Conservation (phyloP, 2,113 vertebrate genomes). For the Chunga burmeisteri region DNA sequence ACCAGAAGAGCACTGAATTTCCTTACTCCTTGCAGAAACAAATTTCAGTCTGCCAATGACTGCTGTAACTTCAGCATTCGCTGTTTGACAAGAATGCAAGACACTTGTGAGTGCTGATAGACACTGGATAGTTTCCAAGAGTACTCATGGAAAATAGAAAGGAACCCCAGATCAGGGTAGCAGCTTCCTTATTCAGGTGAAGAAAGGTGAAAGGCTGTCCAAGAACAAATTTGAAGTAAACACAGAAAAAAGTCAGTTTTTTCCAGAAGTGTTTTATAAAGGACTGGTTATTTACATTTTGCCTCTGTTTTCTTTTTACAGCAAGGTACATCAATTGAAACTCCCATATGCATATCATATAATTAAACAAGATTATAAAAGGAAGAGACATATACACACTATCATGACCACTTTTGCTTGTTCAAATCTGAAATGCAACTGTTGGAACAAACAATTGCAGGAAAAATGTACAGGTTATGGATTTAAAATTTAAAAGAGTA, state of each 20-base stretch:
- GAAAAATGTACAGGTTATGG: neutral
- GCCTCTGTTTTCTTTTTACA: neutral
- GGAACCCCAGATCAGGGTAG: neutral
- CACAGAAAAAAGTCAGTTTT: neutral
- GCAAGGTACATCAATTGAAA: neutral
- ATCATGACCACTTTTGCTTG: neutral
- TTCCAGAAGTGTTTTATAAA: neutral
- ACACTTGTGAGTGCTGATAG: neutral
- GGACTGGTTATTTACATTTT: neutral
- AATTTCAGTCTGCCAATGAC: neutral
- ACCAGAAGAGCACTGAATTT: neutral
- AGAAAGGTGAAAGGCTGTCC: neutral
- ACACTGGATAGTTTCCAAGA: neutral
- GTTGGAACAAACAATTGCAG: neutral
- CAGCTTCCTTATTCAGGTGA: neutral
- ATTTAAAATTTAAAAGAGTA: neutral
- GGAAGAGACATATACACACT: neutral
- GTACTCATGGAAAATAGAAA: neutral
- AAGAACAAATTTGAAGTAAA: neutral
- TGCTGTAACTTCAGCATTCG: neutral
- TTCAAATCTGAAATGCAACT: neutral
- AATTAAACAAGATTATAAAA: neutral
- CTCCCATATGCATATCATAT: neutral
- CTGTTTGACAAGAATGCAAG: neutral
- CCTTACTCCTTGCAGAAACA: neutral